A percentile compares a stretch with the other conserved stretches of the same genome.
phyloP scores from a whole-genome alignment of 2,113 vertebrate genomes.

The Pterocles burchelli region DNA sequence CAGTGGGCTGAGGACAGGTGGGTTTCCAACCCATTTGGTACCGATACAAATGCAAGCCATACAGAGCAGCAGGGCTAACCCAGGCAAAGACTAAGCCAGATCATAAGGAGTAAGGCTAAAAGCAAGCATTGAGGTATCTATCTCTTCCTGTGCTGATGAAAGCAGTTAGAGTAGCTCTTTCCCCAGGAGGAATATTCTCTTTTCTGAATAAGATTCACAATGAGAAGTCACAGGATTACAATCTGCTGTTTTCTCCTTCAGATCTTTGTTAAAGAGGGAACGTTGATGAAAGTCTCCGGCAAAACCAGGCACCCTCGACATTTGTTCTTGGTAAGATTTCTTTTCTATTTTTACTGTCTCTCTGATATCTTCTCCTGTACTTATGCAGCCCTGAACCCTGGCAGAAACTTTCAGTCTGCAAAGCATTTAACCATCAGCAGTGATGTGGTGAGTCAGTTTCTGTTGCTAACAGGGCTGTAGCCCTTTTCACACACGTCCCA shows the following conservation, averaged over 20 bases:
- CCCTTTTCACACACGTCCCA: not conserved
- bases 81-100: not conserved
- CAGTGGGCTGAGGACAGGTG: not conserved
- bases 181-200: not conserved
- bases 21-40: not conserved
- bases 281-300: slow-evolving; percentile 91
- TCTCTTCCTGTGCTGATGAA: not conserved
- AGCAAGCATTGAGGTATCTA: not conserved
- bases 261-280: slow-evolving; percentile 97
- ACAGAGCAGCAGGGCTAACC: not conserved
- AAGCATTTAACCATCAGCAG: not conserved
- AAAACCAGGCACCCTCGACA: slow-evolving; percentile 89
- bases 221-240: not conserved
- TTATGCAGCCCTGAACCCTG: not conserved
- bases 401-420: not conserved
- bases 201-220: not conserved
- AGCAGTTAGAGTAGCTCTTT: not conserved
- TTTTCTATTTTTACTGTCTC: not conserved
- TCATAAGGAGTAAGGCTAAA: not conserved
- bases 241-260: slow-evolving; percentile 63
- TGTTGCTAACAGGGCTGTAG: not conserved
- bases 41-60: not conserved
- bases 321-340: slow-evolving; percentile 90
- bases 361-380: not conserved
- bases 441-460: not conserved